Percentiles rank a stretch among this genome's conserved stretches.
phyloP scores from a whole-genome alignment of 2,797 vertebrate genomes.

The Varecia variegata region DNA sequence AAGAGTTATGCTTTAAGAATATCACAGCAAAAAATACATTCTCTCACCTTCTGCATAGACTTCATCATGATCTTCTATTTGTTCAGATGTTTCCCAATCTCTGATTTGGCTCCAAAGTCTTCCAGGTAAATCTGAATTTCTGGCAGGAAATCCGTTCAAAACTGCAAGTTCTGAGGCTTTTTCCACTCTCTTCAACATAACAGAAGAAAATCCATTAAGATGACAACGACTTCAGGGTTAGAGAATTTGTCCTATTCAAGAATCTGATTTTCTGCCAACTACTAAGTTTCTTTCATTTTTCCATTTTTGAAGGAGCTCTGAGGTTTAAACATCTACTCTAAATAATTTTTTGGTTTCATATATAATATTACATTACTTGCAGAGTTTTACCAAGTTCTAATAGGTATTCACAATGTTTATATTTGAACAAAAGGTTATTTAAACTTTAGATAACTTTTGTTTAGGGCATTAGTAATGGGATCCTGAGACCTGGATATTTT shows the following conservation, averaged over 20 bases:
- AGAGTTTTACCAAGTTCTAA: constrained; percentile 23
- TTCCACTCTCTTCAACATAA: constrained; percentile 86
- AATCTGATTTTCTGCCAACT: constrained; percentile 40
- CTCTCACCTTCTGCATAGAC: constrained; percentile 90
- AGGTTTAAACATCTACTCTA: not conserved
- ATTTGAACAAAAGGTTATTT: not conserved
- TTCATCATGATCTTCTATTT: constrained; percentile 88
- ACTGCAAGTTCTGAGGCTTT: constrained; percentile 87
- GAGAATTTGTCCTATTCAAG: not conserved
- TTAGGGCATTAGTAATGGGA: constrained; percentile 24
- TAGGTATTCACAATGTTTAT: not conserved
- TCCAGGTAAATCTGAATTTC: constrained; percentile 76
- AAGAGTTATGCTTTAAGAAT: not conserved
- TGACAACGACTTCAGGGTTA: not conserved
- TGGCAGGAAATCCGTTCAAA: constrained; percentile 85
- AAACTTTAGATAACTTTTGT: constrained; percentile 38
- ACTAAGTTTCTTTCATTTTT: constrained; percentile 32
- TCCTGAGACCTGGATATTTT: not conserved
- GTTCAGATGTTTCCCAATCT: constrained; percentile 84
- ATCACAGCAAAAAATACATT: not conserved
- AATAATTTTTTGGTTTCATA: not conserved
- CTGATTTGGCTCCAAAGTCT: constrained; percentile 63
- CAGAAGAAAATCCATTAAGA: constrained; percentile 37
- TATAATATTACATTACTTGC: not conserved
- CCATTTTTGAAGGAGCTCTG: constrained; percentile 16